Conservation (phyloP, 1,140 invertebrate genomes). For the Aradophagus sp. region DNA sequence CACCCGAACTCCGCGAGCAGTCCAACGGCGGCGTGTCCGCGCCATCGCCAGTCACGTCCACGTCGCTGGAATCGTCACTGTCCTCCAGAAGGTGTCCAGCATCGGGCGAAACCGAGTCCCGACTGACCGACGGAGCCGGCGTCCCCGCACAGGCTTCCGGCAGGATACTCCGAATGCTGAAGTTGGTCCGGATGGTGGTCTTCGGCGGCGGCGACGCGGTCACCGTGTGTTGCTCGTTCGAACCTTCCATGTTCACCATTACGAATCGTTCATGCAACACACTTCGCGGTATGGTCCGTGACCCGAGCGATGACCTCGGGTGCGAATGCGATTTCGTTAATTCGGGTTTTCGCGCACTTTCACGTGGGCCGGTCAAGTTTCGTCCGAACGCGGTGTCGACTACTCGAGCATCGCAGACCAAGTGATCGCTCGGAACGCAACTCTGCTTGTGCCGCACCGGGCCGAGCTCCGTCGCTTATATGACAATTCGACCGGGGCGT, state of each 20-base stretch:
- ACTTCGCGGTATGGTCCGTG: slow-evolving; percentile 23
- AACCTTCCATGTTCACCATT: slow-evolving; percentile 77
- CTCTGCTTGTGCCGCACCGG: slow-evolving; percentile 6
- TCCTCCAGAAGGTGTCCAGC: slow-evolving; percentile 68
- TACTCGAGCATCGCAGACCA: background rate
- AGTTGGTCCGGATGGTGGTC: slow-evolving; percentile 80
- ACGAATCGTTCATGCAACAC: slow-evolving; percentile 28
- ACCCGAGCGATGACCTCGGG: no score
- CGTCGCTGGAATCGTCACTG: slow-evolving; percentile 82
- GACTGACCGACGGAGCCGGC: slow-evolving; percentile 68
- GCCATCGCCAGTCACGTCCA: slow-evolving; percentile 82
- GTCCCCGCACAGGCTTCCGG: slow-evolving; percentile 79
- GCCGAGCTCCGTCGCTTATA: slow-evolving; percentile 15
- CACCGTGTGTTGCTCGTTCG: slow-evolving; percentile 69
- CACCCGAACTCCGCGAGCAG: slow-evolving; percentile 76
- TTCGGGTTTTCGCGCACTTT: no score
- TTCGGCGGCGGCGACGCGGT: slow-evolving; percentile 75
- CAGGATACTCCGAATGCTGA: slow-evolving; percentile 83
- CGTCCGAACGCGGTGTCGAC: no score
- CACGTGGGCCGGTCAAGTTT: no score
- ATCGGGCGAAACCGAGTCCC: slow-evolving; percentile 59
- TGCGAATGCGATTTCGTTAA: no score
- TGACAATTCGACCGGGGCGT: slow-evolving; percentile 1
- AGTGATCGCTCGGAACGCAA: slow-evolving; percentile 9
- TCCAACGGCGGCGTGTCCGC: slow-evolving; percentile 79